phyloP scores from a whole-genome alignment of 2,797 vertebrate species.

The Selene dorsalis region DNA sequence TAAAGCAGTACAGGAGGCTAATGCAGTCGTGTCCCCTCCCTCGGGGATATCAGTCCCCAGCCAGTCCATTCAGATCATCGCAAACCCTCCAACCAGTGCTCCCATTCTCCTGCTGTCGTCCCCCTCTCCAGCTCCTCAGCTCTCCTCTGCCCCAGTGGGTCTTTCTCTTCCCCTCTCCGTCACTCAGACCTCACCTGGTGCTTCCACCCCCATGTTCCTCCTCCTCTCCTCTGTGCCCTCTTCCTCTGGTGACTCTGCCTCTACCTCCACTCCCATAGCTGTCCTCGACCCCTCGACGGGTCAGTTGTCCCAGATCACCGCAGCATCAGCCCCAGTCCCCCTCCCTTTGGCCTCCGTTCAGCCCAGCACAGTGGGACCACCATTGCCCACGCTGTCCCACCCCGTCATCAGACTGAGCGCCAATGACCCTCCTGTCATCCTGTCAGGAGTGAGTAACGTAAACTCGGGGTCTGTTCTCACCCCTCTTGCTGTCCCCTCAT shows the following conservation, averaged over 20 bases:
- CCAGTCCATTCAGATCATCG: slow-evolving; percentile 79
- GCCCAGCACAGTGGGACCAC: slow-evolving; percentile 57
- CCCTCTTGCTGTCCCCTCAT: slow-evolving; percentile 39
- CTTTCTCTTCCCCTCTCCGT: slow-evolving; percentile 80
- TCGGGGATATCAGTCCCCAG: slow-evolving; percentile 59
- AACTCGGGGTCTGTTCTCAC: slow-evolving; percentile 50
- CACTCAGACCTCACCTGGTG: slow-evolving; percentile 64
- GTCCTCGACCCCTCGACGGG: slow-evolving; percentile 77
- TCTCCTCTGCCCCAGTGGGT: slow-evolving; percentile 68
- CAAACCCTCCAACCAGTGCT: slow-evolving; percentile 72
- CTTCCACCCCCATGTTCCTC: slow-evolving; percentile 78
- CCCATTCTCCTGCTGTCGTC: slow-evolving; percentile 81
- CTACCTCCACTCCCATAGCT: slow-evolving; percentile 76
- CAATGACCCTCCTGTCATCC: slow-evolving; percentile 69
- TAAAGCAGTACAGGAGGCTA: slow-evolving; percentile 49
- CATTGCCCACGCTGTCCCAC: slow-evolving; percentile 67
- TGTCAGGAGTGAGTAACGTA: slow-evolving; percentile 68
- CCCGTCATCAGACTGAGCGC: slow-evolving; percentile 72
- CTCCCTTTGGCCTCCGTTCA: slow-evolving; percentile 71
- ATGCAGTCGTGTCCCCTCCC: slow-evolving; percentile 39
- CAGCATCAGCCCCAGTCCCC: slow-evolving; percentile 69
- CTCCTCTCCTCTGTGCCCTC: slow-evolving; percentile 81
- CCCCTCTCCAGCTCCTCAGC: slow-evolving; percentile 68
- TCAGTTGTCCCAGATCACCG: slow-evolving; percentile 77
- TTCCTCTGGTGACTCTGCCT: slow-evolving; percentile 67